These are phyloP conservation scores for Drosophila barbarae DNA, from an alignment of 2,888 invertebrate species.

Conservation along the genomic window DNA sequence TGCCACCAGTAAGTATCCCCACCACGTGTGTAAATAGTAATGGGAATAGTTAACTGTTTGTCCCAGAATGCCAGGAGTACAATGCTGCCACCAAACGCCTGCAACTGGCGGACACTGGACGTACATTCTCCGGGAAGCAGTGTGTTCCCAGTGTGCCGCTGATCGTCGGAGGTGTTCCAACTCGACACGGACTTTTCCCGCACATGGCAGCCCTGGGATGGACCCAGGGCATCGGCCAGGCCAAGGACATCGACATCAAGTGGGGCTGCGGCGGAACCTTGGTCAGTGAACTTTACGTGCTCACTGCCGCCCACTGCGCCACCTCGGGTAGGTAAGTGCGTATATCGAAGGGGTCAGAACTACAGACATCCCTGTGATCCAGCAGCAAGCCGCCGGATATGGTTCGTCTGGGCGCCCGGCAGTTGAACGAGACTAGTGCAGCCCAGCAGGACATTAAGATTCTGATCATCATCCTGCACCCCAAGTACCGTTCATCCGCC, in stretches of 20 bases:
- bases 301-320: slow-evolving; percentile 83
- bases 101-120: slow-evolving; percentile 50
- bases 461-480: slow-evolving; percentile 80
- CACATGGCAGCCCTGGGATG: slow-evolving; percentile 81
- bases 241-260: slow-evolving; percentile 51
- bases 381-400: slow-evolving; percentile 80
- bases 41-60: neutral
- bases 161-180: slow-evolving; percentile 81
- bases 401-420: slow-evolving; percentile 81
- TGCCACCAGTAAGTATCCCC: slow-evolving; percentile 68
- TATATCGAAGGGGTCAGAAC: slow-evolving; percentile 10
- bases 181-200: slow-evolving; percentile 81
- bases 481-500: slow-evolving; percentile 80
- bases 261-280: slow-evolving; percentile 80
- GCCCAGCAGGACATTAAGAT: slow-evolving; percentile 80
- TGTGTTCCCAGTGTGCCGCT: slow-evolving; percentile 80
- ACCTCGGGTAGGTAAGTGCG: slow-evolving; percentile 69
- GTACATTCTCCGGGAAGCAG: slow-evolving; percentile 68
- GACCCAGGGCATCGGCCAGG: slow-evolving; percentile 59
- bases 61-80: slow-evolving; percentile 81
- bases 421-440: slow-evolving; percentile 79
- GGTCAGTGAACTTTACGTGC: slow-evolving; percentile 81
- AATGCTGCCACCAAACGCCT: slow-evolving; percentile 74
- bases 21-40: neutral
- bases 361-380: neutral